phyloP scores from a whole-genome alignment of 2,113 vertebrate species.

The Cairina moschata region DNA sequence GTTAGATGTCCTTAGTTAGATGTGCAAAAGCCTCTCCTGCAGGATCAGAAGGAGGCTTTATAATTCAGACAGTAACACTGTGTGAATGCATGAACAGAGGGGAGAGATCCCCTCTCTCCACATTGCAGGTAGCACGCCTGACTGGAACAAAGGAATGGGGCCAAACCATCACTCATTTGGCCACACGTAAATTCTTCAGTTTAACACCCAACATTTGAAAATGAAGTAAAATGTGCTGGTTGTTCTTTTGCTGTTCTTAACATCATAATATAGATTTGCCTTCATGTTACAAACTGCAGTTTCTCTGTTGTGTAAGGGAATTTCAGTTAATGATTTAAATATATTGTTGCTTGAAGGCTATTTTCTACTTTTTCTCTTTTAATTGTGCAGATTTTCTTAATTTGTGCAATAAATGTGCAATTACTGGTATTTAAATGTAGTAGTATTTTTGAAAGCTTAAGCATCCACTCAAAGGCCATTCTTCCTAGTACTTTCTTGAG shows the following conservation, averaged over 20 bases:
- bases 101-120: not conserved
- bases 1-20: not conserved
- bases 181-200: not conserved
- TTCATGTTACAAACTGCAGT: not conserved
- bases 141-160: not conserved
- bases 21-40: not conserved
- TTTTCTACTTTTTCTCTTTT: not conserved
- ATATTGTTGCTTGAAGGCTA: not conserved
- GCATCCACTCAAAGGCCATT: not conserved
- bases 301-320: not conserved
- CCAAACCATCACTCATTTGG: not conserved
- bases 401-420: conserved; percentile 40
- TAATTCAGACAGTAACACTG: not conserved
- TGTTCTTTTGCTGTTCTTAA: not conserved
- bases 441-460: not conserved
- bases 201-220: not conserved
- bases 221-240: accelerated
- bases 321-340: conserved; percentile 3
- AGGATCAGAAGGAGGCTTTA: not conserved
- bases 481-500: not conserved
- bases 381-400: not conserved
- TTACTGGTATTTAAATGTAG: not conserved
- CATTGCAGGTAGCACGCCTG: not conserved
- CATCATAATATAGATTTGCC: not conserved
- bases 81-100: not conserved